A percentile compares a stretch with the other conserved stretches of the same genome.
phyloP scores from a whole-genome alignment of 2,113 vertebrate genomes.

The Clarias gariepinus region DNA sequence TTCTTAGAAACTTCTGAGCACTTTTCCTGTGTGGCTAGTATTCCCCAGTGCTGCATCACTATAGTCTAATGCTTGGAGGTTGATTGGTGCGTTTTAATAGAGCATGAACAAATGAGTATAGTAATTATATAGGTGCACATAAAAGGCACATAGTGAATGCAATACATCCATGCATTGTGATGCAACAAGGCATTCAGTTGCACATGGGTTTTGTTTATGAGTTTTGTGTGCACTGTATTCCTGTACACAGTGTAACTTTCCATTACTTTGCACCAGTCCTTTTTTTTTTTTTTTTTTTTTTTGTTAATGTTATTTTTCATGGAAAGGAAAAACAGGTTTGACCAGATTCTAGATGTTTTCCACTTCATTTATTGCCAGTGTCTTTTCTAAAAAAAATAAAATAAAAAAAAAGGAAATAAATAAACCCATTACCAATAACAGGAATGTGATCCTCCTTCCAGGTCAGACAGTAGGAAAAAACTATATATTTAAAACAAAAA shows the following conservation, averaged over 20 bases:
- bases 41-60: background rate
- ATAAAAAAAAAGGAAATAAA: too few relatives aligned
- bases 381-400: conserved; percentile 49
- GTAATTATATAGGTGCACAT: background rate
- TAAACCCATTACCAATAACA: conserved; percentile 42
- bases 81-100: background rate
- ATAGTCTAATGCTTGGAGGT: background rate
- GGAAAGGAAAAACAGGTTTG: conserved; percentile 60
- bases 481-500: background rate
- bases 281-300: background rate
- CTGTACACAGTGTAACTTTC: background rate
- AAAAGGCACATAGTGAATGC: background rate
- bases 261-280: conserved; percentile 33
- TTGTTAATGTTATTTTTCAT: conserved; percentile 46
- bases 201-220: background rate
- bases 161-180: background rate
- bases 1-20: conserved; percentile 34
- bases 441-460: conserved; percentile 50
- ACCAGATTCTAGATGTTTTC: conserved; percentile 54
- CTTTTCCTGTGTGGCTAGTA: conserved; percentile 49
- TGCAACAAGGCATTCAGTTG: background rate
- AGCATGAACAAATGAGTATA: background rate
- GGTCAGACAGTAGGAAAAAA: background rate
- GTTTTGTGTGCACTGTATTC: background rate
- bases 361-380: conserved; percentile 44